Evolutionary conservation across 2,888 invertebrate genomes (phyloP), one percentile per base, ranked within the genome.

Genomic region (Calameuta idolon): DNA sequence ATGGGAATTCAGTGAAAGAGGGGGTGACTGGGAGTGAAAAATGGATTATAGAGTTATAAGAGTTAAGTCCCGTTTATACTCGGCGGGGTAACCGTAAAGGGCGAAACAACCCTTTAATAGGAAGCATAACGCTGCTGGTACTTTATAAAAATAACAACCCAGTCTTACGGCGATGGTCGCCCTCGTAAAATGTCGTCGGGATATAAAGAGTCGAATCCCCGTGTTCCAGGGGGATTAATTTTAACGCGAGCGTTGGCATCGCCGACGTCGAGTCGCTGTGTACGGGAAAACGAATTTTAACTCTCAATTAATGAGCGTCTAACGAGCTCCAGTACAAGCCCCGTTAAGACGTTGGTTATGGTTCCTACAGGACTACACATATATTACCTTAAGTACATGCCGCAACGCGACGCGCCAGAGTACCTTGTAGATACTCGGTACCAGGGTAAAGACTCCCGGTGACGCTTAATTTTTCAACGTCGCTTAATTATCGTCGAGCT

Each of bases 401-500:
- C 81, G 80, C 76, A 79, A 78, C 75, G 78, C 75, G 76, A 77
- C 77, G 74, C 77, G 75, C 68, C 34, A 69, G 79, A 80, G 5
- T 40, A 23, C 40, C 40, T 40, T 23, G 40, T 23, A 23, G 35
- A 11, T 35, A 35, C 35, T 23, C 5, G 15, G 40, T 5, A 40
- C 23, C 80, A 78, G 80, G 76, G 77, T 81, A 81, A 84, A 81
- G 85, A 83, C 81, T 79, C 81, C 80, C 79, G 78, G 73, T 75
- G 76, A 75, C 79, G 71, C 69, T 30, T 30, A 69, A 30, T 30
- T 69, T 69, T 55, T 73, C 73, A 15, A 55, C 79, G 78, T 80
- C 80, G 80, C 81, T 84, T 85, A 83, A 84, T 88, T 86, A 87
- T 86, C 81, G 79, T 80, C 75, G 68, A 78, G 79, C 81, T 85